phyloP scores from a whole-genome alignment of 2,113 vertebrate genomes.

The Brachirus orientalis region DNA sequence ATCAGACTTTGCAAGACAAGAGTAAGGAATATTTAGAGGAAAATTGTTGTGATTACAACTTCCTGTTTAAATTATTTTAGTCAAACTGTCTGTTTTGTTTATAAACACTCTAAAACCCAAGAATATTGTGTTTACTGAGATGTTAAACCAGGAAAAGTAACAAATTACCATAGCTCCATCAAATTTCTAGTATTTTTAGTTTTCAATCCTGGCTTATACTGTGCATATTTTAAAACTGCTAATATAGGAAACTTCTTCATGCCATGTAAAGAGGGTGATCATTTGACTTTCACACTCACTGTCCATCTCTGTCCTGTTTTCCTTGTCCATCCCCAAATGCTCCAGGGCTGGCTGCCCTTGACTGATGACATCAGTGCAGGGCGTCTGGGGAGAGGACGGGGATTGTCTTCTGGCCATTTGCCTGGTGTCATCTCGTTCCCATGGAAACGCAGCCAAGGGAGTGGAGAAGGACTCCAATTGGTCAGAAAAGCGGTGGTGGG shows the following conservation, averaged over 20 bases:
- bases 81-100: neutral
- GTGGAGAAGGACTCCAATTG: conserved; percentile 70
- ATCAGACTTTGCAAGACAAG: too few species aligned
- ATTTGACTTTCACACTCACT: conserved; percentile 64
- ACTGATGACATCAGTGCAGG: conserved; percentile 39
- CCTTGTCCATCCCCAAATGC: conserved; percentile 53
- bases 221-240: conserved; percentile 15
- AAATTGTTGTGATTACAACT: too few species aligned
- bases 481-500: conserved; percentile 46
- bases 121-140: neutral
- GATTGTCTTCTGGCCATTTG: conserved; percentile 56
- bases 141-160: neutral
- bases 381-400: conserved; percentile 49
- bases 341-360: conserved; percentile 24
- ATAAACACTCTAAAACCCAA: neutral
- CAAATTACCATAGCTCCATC: too few species aligned
- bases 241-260: neutral
- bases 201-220: too few species aligned
- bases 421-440: conserved; percentile 77
- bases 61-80: too few species aligned
- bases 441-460: conserved; percentile 79
- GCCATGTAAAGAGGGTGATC: conserved; percentile 7
- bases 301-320: conserved; percentile 65
- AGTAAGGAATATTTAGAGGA: too few species aligned
- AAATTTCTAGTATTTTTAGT: too few species aligned